phyloP scores from a whole-genome alignment of 2,113 vertebrate species.

The Saimiri boliviensis region DNA sequence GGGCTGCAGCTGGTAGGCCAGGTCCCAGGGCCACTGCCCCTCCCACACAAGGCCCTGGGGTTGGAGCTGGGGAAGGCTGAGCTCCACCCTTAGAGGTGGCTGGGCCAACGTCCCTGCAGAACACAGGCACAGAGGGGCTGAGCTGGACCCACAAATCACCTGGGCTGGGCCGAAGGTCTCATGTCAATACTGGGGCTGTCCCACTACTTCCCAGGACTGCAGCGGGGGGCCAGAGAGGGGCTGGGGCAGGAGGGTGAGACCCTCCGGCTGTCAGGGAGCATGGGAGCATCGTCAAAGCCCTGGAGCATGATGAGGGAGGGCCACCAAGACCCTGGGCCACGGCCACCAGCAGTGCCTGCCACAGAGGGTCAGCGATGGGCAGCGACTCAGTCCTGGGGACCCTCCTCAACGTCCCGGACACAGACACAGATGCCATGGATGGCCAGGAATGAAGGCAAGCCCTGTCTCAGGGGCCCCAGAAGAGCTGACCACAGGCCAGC shows the following conservation, averaged over 20 bases:
- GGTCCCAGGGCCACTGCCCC: neutral
- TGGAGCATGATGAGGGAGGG: neutral
- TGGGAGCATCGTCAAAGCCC: neutral
- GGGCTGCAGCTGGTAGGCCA: neutral
- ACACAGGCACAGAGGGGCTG: too few relatives aligned
- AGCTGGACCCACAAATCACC: neutral
- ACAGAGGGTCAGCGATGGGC: neutral
- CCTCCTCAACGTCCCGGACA: neutral
- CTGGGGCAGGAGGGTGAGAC: neutral
- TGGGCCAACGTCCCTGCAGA: neutral
- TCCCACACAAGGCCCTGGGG: fast-evolving
- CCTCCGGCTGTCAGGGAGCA: neutral
- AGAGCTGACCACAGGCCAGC: neutral
- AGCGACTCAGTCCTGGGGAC: fast-evolving
- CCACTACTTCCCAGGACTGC: neutral
- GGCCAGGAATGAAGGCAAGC: neutral
- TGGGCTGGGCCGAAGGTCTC: neutral
- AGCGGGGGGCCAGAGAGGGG: fast-evolving
- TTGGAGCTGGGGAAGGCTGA: neutral
- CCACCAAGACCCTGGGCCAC: neutral
- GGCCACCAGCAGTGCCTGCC: neutral
- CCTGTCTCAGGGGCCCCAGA: neutral
- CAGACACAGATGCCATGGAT: neutral
- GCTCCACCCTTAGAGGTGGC: fast-evolving
- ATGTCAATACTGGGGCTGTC: neutral